Evolutionary conservation across 2,113 vertebrate species (phyloP).

Genomic region (Deroptyus accipitrinus): DNA sequence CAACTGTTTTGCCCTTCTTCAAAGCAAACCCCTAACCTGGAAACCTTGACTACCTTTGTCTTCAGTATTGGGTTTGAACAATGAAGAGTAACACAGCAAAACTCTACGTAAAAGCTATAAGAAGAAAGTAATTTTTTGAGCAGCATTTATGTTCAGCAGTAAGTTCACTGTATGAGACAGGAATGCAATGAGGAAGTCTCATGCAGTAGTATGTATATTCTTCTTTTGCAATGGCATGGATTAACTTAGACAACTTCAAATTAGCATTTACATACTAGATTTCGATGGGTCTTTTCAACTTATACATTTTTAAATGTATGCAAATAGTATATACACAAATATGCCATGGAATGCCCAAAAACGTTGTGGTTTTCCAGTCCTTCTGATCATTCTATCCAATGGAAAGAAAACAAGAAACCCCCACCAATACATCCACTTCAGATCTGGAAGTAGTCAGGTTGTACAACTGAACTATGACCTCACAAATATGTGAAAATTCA

Average conservation of each 20-base stretch:
- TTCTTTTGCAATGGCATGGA: background rate
- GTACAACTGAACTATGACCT: background rate
- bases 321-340: background rate
- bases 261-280: background rate
- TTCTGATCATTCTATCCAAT: background rate
- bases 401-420: rapidly evolving
- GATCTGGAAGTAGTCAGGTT: background rate
- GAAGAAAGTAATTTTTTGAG: background rate
- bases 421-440: background rate
- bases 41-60: background rate
- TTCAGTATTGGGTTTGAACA: background rate
- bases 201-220: background rate
- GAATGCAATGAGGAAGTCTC: background rate
- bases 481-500: background rate
- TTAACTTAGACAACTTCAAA: background rate
- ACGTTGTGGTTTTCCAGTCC: background rate
- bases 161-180: background rate
- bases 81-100: background rate
- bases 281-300: background rate
- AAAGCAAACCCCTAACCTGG: background rate
- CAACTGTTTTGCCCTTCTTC: background rate
- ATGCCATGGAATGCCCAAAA: rapidly evolving
- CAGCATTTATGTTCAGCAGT: background rate
- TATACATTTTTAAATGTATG: background rate
- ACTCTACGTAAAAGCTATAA: background rate